A percentile compares a stretch with the other conserved stretches of the same genome.
Evolutionary conservation across 2,113 vertebrate species (phyloP).

Genomic region (Xiphorhynchus elegans): DNA sequence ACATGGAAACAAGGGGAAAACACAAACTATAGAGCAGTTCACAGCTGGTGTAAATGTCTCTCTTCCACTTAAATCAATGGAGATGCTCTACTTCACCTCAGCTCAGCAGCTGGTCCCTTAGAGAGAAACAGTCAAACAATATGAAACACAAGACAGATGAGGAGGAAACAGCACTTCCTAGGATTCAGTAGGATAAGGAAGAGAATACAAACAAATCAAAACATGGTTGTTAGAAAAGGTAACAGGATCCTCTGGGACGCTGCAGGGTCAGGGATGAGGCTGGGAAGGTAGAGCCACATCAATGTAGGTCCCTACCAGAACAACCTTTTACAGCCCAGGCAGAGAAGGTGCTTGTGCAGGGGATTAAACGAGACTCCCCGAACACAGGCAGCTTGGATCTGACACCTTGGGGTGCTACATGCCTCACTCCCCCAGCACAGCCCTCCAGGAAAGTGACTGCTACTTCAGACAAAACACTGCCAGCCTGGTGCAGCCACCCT

Average conservation of each 20-base stretch:
- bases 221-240: not conserved
- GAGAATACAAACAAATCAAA: not conserved
- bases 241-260: not conserved
- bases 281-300: not conserved
- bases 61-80: not conserved
- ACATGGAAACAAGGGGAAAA: not conserved
- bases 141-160: not conserved
- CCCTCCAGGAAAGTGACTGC: not conserved
- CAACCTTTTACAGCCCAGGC: not conserved
- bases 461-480: not conserved
- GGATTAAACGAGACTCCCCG: not conserved
- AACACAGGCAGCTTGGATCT: not conserved
- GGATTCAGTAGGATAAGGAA: not conserved
- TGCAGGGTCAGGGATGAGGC: not conserved
- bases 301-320: not conserved
- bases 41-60: not conserved
- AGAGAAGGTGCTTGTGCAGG: not conserved
- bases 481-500: not conserved
- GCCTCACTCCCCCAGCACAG: not conserved
- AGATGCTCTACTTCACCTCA: not conserved
- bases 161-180: not conserved
- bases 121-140: not conserved
- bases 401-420: not conserved
- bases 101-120: not conserved
- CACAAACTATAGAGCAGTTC: slow-evolving; percentile 3